Conservation (phyloP, 2,797 vertebrate species). For the Tapirus indicus region DNA sequence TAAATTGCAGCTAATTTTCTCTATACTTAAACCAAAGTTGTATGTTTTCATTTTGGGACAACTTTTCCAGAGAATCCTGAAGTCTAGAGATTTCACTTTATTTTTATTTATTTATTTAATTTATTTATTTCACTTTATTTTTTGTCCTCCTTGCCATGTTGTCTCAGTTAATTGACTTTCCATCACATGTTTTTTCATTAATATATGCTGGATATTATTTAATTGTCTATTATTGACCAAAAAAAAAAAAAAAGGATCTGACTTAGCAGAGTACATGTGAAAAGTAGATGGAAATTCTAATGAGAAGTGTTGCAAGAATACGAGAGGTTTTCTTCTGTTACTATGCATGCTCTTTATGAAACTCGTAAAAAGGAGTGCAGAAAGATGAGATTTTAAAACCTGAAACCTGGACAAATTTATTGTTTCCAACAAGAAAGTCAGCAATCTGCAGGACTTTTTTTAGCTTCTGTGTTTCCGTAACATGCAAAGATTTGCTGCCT, state of each 20-base stretch:
- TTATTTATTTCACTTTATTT: slow-evolving; percentile 4
- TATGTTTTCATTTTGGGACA: background rate
- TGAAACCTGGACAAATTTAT: slow-evolving; percentile 57
- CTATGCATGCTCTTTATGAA: background rate
- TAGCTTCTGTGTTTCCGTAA: slow-evolving; percentile 62
- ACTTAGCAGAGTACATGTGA: slow-evolving; percentile 10
- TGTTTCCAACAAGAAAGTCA: slow-evolving; percentile 58
- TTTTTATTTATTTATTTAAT: too few relatives aligned
- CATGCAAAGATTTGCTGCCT: background rate
- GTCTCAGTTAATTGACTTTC: slow-evolving; percentile 31
- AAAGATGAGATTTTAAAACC: slow-evolving; percentile 9
- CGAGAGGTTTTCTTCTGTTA: slow-evolving; percentile 42
- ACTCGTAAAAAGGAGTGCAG: background rate
- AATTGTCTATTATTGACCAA: background rate
- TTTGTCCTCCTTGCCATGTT: background rate
- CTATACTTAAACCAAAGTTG: background rate
- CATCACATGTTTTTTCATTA: background rate
- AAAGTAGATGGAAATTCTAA: slow-evolving; percentile 48
- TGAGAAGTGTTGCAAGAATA: background rate
- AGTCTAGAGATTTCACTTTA: background rate
- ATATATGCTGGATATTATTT: background rate
- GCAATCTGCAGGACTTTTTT: background rate
- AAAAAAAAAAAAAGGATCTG: background rate
- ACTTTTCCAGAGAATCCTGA: slow-evolving; percentile 17
- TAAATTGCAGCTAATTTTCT: background rate